Percentiles rank a stretch among this genome's conserved stretches.
Evolutionary conservation across 2,888 invertebrate genomes (phyloP).

Genomic region (Phengaris alcon): DNA sequence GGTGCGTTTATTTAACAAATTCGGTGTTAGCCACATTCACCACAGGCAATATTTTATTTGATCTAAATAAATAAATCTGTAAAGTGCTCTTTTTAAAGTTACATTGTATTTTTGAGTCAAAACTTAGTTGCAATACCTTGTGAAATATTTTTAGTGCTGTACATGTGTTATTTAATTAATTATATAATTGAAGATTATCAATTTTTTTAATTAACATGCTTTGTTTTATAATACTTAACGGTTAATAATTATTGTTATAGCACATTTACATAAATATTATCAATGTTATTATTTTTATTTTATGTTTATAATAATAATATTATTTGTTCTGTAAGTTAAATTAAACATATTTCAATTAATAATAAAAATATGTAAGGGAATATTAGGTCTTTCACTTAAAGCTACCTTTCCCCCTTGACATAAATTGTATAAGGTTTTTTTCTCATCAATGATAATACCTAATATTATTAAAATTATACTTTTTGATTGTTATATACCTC

Average conservation of each 20-base stretch:
- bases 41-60: too few species aligned
- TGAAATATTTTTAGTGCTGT: not conserved
- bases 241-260: not conserved
- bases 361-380: too few species aligned
- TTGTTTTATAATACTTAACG: not conserved
- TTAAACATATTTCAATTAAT: too few species aligned
- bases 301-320: not conserved
- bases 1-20: not conserved
- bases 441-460: too few species aligned
- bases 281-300: not conserved
- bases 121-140: not conserved
- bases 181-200: not conserved
- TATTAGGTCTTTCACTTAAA: too few species aligned
- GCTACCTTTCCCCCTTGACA: too few species aligned
- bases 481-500: not conserved
- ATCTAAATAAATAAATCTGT: not conserved
- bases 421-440: too few species aligned
- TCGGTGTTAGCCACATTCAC: too few species aligned
- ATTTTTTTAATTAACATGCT: not conserved
- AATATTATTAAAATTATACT: too few species aligned
- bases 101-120: too few species aligned
- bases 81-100: not conserved
- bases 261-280: not conserved
- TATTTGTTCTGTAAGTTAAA: not conserved
- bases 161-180: conserved; percentile 1